phyloP scores from a whole-genome alignment of 2,888 invertebrate species.

The Hypolimnas misippus region DNA sequence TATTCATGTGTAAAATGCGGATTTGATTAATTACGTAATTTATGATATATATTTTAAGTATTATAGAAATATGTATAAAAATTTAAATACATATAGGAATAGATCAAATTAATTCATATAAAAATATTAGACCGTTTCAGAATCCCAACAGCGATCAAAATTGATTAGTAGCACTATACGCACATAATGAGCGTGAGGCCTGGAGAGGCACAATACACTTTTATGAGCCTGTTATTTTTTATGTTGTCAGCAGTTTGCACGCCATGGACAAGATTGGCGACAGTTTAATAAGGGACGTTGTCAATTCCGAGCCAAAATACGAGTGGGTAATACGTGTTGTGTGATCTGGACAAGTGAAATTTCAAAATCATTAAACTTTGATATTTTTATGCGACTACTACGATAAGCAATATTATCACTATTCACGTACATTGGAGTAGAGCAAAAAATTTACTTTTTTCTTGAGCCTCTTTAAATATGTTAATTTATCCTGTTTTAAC shows the following conservation, averaged over 20 bases:
- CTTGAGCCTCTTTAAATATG: no score
- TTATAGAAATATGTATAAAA: no score
- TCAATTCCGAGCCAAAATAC: slow-evolving; percentile 44
- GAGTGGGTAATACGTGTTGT: slow-evolving; percentile 34
- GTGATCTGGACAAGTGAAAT: slow-evolving; percentile 26
- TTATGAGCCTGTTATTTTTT: slow-evolving; percentile 73
- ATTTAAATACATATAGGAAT: no score
- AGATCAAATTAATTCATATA: neutral
- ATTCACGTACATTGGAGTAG: no score
- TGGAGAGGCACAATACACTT: slow-evolving; percentile 53
- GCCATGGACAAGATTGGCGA: slow-evolving; percentile 45
- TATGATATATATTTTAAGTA: no score
- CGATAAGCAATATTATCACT: no score
- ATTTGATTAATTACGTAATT: no score
- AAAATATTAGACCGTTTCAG: neutral
- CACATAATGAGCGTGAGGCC: slow-evolving; percentile 49
- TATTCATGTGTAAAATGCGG: no score
- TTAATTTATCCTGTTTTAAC: no score
- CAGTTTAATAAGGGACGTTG: slow-evolving; percentile 44
- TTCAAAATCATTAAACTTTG: slow-evolving; percentile 15
- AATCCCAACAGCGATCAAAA: slow-evolving; percentile 12
- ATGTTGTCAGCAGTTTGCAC: slow-evolving; percentile 63
- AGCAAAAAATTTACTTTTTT: no score
- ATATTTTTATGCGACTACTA: no score
- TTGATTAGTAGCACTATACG: slow-evolving; percentile 24